Base-by-base conservation (phyloP, 2,113 vertebrate genomes). In the Mionectes macconnelli region DNA sequence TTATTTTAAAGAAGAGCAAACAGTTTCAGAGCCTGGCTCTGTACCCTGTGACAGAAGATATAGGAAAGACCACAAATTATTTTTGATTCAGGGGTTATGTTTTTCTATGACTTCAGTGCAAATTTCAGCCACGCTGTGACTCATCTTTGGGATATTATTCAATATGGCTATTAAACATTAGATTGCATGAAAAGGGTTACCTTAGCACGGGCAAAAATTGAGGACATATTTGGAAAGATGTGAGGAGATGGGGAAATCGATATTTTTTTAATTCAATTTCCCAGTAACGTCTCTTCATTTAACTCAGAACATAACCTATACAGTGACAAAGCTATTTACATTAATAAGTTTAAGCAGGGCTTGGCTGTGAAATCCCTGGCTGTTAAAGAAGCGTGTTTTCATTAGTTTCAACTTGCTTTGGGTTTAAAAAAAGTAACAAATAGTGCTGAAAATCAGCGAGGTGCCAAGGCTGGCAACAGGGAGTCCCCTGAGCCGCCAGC, bases 361-460 rank as follows among this genome's bases (percentile, higher is more conserved):
- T 93, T 92, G 90, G 88, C 84, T 92, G 79, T 11, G 9, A 93
- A 90, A 60, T 90, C 88, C 40, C 76, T 92, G 86, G 85, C 88
- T 94, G 74, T 64, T 90, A 57, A 76, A 78, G 83, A 70, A 89
- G 45, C 2, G 0, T 93, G 86, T 96, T 96, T 96, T 96, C 86
- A 95, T 95, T 89, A 90, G 67, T 94, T 94, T 96, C 87, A 90
- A 90, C 91, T 94, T 66, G 77, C 93, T 96, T 91, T 77, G 55
- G 9, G 87, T 95, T 96, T 95, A 94, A 96, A 97, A 95, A 96
- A 95, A 96, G 93, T 74, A 97, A 95, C 95, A 96, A 96, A 92
- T 62, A 72, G 73, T 62, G 90, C 90, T 92, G 94, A 73, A 84
- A 94, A 94, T 42, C 93, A 95, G 76, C 6, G 8, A 95, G 94